These are phyloP conservation scores for Drosophila ambigua DNA, from an alignment of 1,140 invertebrate genomes.

Conservation along the genomic window DNA sequence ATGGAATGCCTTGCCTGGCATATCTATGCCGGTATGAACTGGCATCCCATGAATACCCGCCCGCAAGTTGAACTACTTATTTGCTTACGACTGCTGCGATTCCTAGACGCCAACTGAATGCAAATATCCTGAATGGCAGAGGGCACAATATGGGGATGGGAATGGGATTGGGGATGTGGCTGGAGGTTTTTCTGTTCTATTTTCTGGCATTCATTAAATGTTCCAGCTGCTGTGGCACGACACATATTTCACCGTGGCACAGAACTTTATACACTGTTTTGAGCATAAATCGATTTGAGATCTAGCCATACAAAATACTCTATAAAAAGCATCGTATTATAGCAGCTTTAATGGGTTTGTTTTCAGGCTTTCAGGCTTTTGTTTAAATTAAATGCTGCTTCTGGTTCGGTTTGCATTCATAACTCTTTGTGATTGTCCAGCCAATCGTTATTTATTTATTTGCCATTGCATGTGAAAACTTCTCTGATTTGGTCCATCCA, in stretches of 20 bases:
- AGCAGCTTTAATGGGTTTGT: no score
- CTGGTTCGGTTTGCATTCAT: background rate
- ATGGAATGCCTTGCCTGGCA: constrained; percentile 67
- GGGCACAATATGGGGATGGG: no score
- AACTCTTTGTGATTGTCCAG: constrained; percentile 18
- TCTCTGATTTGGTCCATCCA: constrained; percentile 1
- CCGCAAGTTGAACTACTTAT: constrained; percentile 63
- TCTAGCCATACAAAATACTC: no score
- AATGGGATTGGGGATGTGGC: no score
- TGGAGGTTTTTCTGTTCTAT: no score
- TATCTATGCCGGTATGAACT: constrained; percentile 49
- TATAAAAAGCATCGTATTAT: no score
- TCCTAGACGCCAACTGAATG: background rate
- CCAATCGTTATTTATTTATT: constrained; percentile 6
- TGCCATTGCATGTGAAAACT: constrained; percentile 18
- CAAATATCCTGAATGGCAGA: background rate
- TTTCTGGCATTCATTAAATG: constrained; percentile 1
- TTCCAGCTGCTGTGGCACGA: no score
- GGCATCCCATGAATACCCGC: constrained; percentile 43
- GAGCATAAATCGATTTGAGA: no score
- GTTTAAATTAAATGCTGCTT: background rate
- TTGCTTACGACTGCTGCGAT: constrained; percentile 42
- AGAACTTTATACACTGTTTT: no score
- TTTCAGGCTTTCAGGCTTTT: no score
- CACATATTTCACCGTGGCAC: no score